These are phyloP conservation scores for Forficula auricularia DNA, from an alignment of 1,140 invertebrate species.

Conservation along the genomic window DNA sequence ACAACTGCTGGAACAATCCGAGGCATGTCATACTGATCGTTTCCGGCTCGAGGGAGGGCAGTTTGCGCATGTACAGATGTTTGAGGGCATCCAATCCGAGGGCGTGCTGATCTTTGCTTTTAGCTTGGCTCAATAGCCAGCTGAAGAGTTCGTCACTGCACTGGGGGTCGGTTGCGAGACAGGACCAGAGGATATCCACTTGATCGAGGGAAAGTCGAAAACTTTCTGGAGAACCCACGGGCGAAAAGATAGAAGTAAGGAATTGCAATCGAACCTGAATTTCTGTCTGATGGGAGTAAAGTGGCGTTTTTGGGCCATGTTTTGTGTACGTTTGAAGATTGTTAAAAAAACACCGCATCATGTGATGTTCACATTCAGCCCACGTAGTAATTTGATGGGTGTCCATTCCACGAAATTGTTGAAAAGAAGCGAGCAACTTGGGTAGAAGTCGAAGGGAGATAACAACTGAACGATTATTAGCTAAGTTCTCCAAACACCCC, in stretches of 20 bases:
- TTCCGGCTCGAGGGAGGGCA: constrained; percentile 72
- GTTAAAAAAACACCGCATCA: constrained; percentile 85
- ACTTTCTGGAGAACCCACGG: constrained; percentile 67
- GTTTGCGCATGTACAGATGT: constrained; percentile 73
- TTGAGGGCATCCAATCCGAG: constrained; percentile 68
- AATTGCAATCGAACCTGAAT: constrained; percentile 81
- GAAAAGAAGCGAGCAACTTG: constrained; percentile 79
- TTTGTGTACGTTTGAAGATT: constrained; percentile 38
- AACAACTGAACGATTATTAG: constrained; percentile 71
- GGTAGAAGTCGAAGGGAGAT: constrained; percentile 73
- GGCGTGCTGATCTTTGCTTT: constrained; percentile 78
- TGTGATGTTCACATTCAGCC: constrained; percentile 73
- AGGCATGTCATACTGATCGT: constrained; percentile 80
- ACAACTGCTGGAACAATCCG: constrained; percentile 77
- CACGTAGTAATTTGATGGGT: constrained; percentile 68
- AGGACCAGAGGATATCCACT: constrained; percentile 78
- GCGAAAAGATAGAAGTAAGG: constrained; percentile 80
- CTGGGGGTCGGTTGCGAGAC: constrained; percentile 62
- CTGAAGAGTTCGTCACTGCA: constrained; percentile 81
- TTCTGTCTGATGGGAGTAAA: constrained; percentile 75
- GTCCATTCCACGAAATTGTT: constrained; percentile 66
- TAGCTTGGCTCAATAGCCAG: constrained; percentile 78
- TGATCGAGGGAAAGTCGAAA: constrained; percentile 78
- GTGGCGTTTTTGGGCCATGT: constrained; percentile 29
- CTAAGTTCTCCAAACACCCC: constrained; percentile 78